Percentiles rank a stretch among this genome's conserved stretches.
phyloP scores from a whole-genome alignment of 2,888 invertebrate genomes.

The Nezara viridula region DNA sequence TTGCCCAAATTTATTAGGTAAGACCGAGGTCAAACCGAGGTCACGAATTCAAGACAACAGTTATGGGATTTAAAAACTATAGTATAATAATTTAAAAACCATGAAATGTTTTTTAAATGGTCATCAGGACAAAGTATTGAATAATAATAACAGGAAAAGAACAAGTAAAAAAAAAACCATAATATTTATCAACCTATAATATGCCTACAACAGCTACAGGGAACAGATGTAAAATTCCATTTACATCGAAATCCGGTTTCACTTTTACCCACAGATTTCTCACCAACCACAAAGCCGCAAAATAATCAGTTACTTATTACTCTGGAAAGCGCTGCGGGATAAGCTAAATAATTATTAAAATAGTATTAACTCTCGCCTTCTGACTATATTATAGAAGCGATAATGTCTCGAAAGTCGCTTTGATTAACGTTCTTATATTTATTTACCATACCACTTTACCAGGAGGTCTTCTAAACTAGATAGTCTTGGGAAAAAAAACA shows the following conservation, averaged over 20 bases:
- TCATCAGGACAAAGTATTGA: no score
- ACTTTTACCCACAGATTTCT: constrained; percentile 44
- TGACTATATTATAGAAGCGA: background rate
- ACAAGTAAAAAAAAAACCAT: background rate
- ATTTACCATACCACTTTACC: no score
- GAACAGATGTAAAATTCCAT: background rate
- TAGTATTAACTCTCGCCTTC: background rate
- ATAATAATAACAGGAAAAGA: no score
- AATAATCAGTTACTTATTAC: constrained; percentile 28
- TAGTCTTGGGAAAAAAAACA: no score
- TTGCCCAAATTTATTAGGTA: no score
- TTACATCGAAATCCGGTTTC: background rate
- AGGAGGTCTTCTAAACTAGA: no score
- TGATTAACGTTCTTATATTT: no score
- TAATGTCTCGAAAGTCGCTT: background rate
- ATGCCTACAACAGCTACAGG: background rate
- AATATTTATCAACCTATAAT: background rate
- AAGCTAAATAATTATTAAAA: constrained; percentile 10
- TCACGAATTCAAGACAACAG: no score
- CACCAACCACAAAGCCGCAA: constrained; percentile 39
- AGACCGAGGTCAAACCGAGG: no score
- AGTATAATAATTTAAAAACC: no score
- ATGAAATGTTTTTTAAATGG: no score
- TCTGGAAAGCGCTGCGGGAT: background rate
- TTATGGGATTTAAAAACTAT: no score